phyloP scores from a whole-genome alignment of 2,113 vertebrate species.

The Nothobranchius kuhntae region DNA sequence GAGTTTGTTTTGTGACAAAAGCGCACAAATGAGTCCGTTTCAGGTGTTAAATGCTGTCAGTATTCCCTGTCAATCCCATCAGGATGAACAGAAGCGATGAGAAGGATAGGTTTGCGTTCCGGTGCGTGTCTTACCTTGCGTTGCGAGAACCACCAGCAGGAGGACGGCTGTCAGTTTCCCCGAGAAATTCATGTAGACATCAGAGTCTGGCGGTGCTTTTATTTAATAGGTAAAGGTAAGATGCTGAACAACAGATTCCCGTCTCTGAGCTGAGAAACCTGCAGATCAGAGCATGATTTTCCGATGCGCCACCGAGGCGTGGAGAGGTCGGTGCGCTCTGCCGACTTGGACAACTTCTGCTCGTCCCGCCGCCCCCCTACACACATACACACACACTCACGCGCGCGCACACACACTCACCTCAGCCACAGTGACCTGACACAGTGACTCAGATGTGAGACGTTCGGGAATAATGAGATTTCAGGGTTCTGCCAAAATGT shows the following conservation, averaged over 20 bases:
- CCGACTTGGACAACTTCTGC: conserved; percentile 63
- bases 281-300: conserved; percentile 23
- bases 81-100: background rate
- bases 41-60: background rate
- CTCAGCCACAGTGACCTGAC: conserved; percentile 7
- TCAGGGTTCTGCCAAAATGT: background rate
- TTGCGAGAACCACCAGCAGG: conserved; percentile 66
- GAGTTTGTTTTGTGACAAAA: background rate
- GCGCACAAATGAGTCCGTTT: background rate
- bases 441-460: conserved; percentile 51
- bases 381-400: background rate
- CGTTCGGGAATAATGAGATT: conserved; percentile 28
- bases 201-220: conserved; percentile 7
- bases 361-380: conserved; percentile 40
- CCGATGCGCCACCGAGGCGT: conserved; percentile 36
- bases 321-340: conserved; percentile 62
- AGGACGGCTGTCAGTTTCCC: conserved; percentile 54
- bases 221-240: conserved; percentile 1
- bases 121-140: conserved; percentile 65
- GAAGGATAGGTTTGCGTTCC: background rate
- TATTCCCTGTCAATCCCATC: background rate
- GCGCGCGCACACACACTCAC: conserved; percentile 29
- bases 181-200: conserved; percentile 70
- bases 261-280: background rate
- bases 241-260: background rate